Percentiles rank a stretch among this genome's conserved stretches.
These are phyloP conservation scores for Saccopteryx bilineata DNA, from an alignment of 2,113 vertebrate genomes.

Conservation along the genomic window DNA sequence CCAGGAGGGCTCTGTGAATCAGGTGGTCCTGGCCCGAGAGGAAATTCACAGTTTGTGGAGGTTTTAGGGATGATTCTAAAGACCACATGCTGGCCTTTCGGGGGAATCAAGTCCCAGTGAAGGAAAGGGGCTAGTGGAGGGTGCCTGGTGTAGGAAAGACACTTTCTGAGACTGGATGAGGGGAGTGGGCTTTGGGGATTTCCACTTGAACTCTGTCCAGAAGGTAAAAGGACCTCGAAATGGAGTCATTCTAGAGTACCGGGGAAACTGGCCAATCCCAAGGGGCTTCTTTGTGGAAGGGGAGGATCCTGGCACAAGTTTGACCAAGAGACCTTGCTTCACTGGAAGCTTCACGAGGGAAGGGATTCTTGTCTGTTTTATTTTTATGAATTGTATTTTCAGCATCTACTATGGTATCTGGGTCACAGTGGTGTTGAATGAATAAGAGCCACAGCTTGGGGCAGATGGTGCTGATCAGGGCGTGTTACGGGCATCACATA, in stretches of 20 bases:
- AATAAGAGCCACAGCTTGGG: not conserved
- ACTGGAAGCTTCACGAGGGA: not conserved
- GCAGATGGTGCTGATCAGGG: not conserved
- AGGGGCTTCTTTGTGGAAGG: not conserved
- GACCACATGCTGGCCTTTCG: not conserved
- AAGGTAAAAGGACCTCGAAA: not conserved
- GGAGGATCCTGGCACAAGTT: not conserved
- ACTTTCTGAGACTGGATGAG: not conserved
- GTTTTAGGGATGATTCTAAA: not conserved
- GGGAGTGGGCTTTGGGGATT: not conserved
- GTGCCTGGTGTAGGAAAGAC: not conserved
- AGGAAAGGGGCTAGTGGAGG: not conserved
- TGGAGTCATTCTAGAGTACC: not conserved
- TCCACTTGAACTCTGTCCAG: slow-evolving; percentile 13
- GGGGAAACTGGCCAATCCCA: not conserved
- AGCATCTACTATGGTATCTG: not conserved
- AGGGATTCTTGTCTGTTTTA: not conserved
- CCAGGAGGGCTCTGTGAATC: not conserved
- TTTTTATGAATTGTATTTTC: not conserved
- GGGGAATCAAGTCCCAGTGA: not conserved
- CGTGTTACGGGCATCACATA: not conserved
- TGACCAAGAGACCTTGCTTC: slow-evolving; percentile 2
- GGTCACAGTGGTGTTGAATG: not conserved
- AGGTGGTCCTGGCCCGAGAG: not conserved
- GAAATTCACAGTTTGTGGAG: not conserved